Conservation (phyloP, 2,113 vertebrate species). For the Ursus arctos region DNA sequence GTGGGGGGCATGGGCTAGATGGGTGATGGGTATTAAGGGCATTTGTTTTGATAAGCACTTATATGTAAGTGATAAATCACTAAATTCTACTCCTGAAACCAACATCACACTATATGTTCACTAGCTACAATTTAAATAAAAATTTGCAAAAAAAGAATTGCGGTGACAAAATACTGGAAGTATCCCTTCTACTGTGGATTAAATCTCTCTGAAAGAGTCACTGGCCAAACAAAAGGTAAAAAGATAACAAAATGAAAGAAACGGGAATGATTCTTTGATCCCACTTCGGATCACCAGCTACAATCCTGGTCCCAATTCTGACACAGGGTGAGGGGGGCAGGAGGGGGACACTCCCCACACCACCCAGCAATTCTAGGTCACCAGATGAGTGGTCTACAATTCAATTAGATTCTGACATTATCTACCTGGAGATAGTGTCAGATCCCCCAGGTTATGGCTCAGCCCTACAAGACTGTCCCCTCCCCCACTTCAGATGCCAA, state of each 20-base stretch:
- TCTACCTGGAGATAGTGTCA: neutral
- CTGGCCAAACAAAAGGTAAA: neutral
- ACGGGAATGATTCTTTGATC: neutral
- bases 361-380: neutral
- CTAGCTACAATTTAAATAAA: neutral
- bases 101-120: neutral
- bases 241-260: neutral
- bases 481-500: neutral
- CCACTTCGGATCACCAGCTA: neutral
- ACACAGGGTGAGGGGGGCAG: fast-evolving
- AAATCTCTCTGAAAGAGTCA: neutral
- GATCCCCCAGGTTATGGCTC: neutral
- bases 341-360: neutral
- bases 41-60: neutral
- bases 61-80: neutral
- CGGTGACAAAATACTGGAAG: neutral
- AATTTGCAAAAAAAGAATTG: neutral
- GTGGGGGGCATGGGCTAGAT: neutral
- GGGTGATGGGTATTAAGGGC: neutral
- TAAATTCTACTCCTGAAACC: neutral
- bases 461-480: fast-evolving
- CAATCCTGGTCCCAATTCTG: neutral
- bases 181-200: neutral
- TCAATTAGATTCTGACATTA: neutral
- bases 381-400: neutral